These are phyloP conservation scores for Lordiphosa mommai DNA, from an alignment of 1,140 invertebrate species.

Conservation along the genomic window DNA sequence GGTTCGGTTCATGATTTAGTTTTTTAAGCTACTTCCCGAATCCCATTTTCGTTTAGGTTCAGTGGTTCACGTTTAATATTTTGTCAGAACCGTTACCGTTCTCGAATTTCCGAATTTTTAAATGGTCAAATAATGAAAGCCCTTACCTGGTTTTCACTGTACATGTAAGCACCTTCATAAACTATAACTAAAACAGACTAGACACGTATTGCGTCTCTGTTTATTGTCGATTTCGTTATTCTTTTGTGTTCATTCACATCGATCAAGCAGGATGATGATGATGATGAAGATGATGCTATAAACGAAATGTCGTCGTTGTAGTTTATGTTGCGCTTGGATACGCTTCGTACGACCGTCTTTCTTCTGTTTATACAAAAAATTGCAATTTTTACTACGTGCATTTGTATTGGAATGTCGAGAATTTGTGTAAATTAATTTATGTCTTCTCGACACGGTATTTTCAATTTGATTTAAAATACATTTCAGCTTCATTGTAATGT, in stretches of 20 bases:
- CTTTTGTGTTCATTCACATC: conserved; percentile 3
- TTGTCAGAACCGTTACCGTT: too few species aligned
- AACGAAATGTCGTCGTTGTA: conserved; percentile 65
- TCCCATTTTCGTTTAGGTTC: too few species aligned
- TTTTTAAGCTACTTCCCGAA: too few species aligned
- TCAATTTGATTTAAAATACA: conserved; percentile 33
- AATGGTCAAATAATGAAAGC: too few species aligned
- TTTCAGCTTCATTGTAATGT: conserved; percentile 13
- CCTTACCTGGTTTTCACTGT: too few species aligned
- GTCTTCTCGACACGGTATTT: conserved; percentile 49
- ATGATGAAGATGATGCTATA: conserved; percentile 55
- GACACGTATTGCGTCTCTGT: conserved; percentile 8
- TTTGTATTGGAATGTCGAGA: conserved; percentile 40
- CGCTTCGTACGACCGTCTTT: conserved; percentile 52
- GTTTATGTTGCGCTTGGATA: conserved; percentile 49
- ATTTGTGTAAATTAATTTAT: conserved; percentile 73
- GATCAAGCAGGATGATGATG: conserved; percentile 12
- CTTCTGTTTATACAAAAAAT: conserved; percentile 26
- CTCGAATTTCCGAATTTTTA: too few species aligned
- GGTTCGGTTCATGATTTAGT: too few species aligned
- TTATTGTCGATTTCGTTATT: conserved; percentile 9
- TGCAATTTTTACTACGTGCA: conserved; percentile 37
- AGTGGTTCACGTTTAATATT: too few species aligned
- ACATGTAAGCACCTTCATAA: background rate
- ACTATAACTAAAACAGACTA: conserved; percentile 37